These are phyloP conservation scores for Leptinotarsa texana DNA, from an alignment of 1,140 invertebrate genomes.

Conservation along the genomic window DNA sequence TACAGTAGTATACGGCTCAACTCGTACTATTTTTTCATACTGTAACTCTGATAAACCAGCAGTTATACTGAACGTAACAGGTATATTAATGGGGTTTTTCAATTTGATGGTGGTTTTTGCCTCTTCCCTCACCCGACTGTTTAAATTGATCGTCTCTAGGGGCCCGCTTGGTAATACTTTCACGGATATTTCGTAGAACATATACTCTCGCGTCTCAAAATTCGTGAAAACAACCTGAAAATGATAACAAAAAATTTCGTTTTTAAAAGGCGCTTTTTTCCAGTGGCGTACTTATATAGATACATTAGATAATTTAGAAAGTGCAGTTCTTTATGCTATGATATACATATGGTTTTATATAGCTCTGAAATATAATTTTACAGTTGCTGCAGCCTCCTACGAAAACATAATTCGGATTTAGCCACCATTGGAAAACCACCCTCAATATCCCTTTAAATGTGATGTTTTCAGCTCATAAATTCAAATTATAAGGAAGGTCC, in stretches of 20 bases:
- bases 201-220: slow-evolving; percentile 38
- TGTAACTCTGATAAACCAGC: slow-evolving; percentile 25
- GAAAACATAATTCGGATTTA: no score
- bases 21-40: slow-evolving; percentile 31
- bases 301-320: neutral
- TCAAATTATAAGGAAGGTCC: no score
- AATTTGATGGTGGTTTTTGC: slow-evolving; percentile 35
- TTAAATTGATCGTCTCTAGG: slow-evolving; percentile 32
- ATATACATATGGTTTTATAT: no score
- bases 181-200: slow-evolving; percentile 40
- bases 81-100: slow-evolving; percentile 41
- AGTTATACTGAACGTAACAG: slow-evolving; percentile 34
- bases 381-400: neutral
- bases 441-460: no score
- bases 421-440: no score
- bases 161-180: slow-evolving; percentile 36
- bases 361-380: no score
- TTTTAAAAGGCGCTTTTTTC: neutral
- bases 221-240: slow-evolving; percentile 41
- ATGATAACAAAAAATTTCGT: slow-evolving; percentile 15
- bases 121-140: slow-evolving; percentile 31
- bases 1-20: slow-evolving; percentile 38
- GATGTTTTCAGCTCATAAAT: no score
- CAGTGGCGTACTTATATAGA: neutral
- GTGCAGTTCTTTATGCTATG: neutral